A percentile compares a stretch with the other conserved stretches of the same genome.
phyloP scores from a whole-genome alignment of 2,888 invertebrate genomes.

The Drosophila phalerata region DNA sequence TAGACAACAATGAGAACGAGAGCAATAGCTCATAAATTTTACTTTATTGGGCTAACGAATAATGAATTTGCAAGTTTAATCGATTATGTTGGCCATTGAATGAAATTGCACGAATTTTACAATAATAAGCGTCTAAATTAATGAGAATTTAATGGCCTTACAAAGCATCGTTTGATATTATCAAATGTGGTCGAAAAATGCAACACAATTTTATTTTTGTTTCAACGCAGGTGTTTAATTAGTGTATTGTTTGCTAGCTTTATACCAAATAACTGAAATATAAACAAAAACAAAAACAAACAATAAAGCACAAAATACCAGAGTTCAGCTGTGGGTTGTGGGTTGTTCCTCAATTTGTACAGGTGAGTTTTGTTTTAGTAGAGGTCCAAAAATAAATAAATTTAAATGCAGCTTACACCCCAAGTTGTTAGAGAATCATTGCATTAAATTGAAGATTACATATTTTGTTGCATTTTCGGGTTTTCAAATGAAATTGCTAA shows the following conservation, averaged over 20 bases:
- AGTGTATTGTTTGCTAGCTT: not conserved
- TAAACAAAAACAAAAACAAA: conserved; percentile 5
- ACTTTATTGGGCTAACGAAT: not conserved
- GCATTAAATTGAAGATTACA: conserved; percentile 1
- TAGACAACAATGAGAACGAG: not conserved
- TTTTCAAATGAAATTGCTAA: not conserved
- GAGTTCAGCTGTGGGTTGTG: not conserved
- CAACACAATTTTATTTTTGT: conserved; percentile 1
- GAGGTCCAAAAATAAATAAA: conserved; percentile 1
- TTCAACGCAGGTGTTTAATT: not conserved
- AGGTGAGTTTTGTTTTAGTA: not conserved
- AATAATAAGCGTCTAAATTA: conserved; percentile 6
- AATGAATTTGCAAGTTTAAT: conserved; percentile 1
- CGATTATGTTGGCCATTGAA: not conserved
- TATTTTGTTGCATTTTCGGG: not conserved
- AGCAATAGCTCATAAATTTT: not conserved
- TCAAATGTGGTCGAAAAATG: not conserved
- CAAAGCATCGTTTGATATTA: not conserved
- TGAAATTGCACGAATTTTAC: not conserved
- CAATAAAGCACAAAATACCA: not conserved
- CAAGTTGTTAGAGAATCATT: conserved; percentile 1
- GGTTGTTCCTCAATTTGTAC: not conserved
- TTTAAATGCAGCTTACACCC: conserved; percentile 5
- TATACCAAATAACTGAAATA: not conserved
- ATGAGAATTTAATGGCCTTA: conserved; percentile 6